Evolutionary conservation across 2,113 vertebrate species (phyloP), one percentile per base, ranked within the genome.

Genomic region (Caranx ignobilis): DNA sequence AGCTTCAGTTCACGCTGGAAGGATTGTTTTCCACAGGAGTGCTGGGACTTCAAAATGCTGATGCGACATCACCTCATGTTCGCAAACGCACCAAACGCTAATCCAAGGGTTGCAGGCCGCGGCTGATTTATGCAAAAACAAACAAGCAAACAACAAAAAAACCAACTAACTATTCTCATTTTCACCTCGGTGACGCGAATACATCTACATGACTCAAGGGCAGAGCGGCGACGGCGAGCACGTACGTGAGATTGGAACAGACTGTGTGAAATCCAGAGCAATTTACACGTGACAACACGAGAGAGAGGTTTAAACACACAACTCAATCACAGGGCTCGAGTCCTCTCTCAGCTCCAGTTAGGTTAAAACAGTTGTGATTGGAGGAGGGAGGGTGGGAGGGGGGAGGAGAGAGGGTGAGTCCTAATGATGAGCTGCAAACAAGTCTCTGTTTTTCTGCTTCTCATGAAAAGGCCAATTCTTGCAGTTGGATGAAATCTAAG

Each of bases 401-500:
- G 11, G 13, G 15, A 13, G 16, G 18, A 19, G 55, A 34, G 55
- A 31, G 12, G 7, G 39, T 8, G 39, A 21, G 65, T 63, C 57
- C 21, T 77, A 80, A 83, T n/a, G 77, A 75, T 55, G 68, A 57
- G 68, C 8, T 0, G 56, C 48, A 77, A 82, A 73, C 45, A 67
- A 52, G 76, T 76, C 83, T 70, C 6, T 7, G 6, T 11, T 70
- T 47, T 79, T 32, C 65, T 54, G 60, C 16, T 26, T 70, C 67
- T 73, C 50, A 43, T 84, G 77, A 71, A 93, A 91, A 88, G 83
- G 79, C 77, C 84, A 87, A 83, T 86, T 89, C 77, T 87, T 80
- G 72, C 76, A 83, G 82, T 88, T 87, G 86, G 79, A 77, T 92
- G 75, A 72, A 88, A 83, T 81, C 75, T 82, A 85, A 94, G 88